Percentiles rank a stretch among this genome's conserved stretches.
Evolutionary conservation across 2,888 invertebrate species (phyloP).

Genomic region (Drosophila ochracea): DNA sequence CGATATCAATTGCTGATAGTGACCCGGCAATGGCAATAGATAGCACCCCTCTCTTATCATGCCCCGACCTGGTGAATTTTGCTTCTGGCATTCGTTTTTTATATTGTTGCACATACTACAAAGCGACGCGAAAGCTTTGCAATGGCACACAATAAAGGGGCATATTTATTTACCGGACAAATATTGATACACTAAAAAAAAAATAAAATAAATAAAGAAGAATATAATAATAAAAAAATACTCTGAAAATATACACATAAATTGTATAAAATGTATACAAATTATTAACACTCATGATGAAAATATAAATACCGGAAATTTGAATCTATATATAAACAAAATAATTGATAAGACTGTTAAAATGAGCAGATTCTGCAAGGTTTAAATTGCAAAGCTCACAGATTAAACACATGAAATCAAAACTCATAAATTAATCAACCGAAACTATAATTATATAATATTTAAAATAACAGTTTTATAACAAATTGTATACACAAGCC

Average conservation of each 20-base stretch:
- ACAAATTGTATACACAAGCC: background rate
- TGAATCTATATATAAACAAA: background rate
- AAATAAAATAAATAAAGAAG: too few relatives aligned
- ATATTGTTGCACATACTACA: constrained; percentile 20
- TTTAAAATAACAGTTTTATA: background rate
- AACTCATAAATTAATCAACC: background rate
- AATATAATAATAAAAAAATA: background rate
- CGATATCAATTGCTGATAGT: constrained; percentile 63
- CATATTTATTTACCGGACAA: background rate
- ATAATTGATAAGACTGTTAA: background rate
- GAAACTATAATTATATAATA: background rate
- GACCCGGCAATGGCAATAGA: constrained; percentile 30
- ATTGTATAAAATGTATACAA: background rate
- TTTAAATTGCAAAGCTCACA: background rate
- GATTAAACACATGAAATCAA: background rate
- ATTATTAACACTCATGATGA: background rate
- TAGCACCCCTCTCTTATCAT: constrained; percentile 13
- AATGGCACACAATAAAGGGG: background rate
- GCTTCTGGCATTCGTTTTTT: background rate
- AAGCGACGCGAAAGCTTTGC: constrained; percentile 3
- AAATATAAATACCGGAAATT: background rate
- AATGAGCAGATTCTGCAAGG: background rate
- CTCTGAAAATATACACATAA: background rate
- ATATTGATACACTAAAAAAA: constrained; percentile 1
- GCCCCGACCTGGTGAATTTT: constrained; percentile 14